phyloP scores from a whole-genome alignment of 2,888 invertebrate genomes.

The Spisula subtruncata region DNA sequence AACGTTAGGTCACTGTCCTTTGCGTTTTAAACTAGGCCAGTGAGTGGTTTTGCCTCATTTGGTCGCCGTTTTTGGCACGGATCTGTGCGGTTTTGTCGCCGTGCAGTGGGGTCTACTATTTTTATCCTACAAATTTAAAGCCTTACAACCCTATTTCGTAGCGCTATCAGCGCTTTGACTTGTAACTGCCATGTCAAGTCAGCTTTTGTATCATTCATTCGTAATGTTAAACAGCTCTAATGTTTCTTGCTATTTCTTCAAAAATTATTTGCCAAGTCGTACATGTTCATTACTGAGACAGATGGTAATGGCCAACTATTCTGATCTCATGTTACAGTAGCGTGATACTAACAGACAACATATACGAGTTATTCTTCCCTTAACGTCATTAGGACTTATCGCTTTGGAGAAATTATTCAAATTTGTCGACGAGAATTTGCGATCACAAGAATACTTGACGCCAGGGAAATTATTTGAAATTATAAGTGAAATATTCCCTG shows the following conservation, averaged over 20 bases:
- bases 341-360: not conserved
- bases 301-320: not conserved
- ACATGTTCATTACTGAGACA: not conserved
- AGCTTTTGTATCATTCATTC: too few species aligned
- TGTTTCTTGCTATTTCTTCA: not conserved
- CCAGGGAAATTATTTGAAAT: not conserved
- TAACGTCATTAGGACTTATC: slow-evolving; percentile 9
- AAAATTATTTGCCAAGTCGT: not conserved
- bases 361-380: not conserved
- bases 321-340: not conserved
- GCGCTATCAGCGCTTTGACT: too few species aligned
- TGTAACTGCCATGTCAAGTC: too few species aligned
- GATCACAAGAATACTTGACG: not conserved
- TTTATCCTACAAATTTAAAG: too few species aligned
- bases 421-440: not conserved
- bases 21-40: too few species aligned
- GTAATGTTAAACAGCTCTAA: too few species aligned
- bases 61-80: too few species aligned
- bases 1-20: too few species aligned
- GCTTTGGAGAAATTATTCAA: not conserved
- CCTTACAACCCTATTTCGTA: too few species aligned
- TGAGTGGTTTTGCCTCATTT: too few species aligned
- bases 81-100: too few species aligned
- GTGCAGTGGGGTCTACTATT: too few species aligned
- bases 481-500: not conserved